These are phyloP conservation scores for Tipula confusa DNA, from an alignment of 2,888 invertebrate species.

Conservation along the genomic window DNA sequence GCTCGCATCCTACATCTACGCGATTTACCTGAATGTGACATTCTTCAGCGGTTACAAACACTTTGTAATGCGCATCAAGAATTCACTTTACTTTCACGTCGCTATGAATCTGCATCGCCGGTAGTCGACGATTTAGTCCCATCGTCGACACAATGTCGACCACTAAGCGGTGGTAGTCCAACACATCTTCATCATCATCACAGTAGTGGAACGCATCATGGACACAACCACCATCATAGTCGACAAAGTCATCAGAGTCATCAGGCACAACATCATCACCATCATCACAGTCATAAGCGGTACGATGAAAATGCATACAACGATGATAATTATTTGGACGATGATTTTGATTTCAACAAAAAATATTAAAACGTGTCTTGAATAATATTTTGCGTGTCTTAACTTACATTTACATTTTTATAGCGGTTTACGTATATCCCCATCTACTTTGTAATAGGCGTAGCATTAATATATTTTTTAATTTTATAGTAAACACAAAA, in stretches of 20 bases:
- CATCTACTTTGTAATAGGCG: neutral
- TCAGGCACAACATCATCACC: constrained; percentile 33
- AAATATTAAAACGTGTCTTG: constrained; percentile 40
- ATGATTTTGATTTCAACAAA: constrained; percentile 44
- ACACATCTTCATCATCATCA: constrained; percentile 34
- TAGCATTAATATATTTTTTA: neutral
- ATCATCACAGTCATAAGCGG: constrained; percentile 32
- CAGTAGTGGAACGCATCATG: constrained; percentile 34
- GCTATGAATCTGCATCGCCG: constrained; percentile 56
- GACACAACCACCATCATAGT: constrained; percentile 33
- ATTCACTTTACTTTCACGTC: constrained; percentile 75
- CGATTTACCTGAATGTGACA: constrained; percentile 70
- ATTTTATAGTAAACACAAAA: neutral
- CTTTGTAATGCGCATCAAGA: constrained; percentile 82
- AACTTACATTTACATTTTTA: constrained; percentile 30
- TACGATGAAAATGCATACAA: constrained; percentile 35
- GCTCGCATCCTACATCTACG: constrained; percentile 69
- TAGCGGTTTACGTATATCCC: constrained; percentile 30
- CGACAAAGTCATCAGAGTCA: constrained; percentile 33
- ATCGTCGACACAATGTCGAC: constrained; percentile 45
- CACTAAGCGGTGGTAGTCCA: constrained; percentile 42
- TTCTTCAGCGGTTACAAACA: constrained; percentile 73
- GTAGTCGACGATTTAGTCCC: constrained; percentile 41
- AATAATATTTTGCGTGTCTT: constrained; percentile 29
- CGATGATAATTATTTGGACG: constrained; percentile 42